Evolutionary conservation across 2,888 invertebrate species (phyloP).

Genomic region (Patella caerulea): DNA sequence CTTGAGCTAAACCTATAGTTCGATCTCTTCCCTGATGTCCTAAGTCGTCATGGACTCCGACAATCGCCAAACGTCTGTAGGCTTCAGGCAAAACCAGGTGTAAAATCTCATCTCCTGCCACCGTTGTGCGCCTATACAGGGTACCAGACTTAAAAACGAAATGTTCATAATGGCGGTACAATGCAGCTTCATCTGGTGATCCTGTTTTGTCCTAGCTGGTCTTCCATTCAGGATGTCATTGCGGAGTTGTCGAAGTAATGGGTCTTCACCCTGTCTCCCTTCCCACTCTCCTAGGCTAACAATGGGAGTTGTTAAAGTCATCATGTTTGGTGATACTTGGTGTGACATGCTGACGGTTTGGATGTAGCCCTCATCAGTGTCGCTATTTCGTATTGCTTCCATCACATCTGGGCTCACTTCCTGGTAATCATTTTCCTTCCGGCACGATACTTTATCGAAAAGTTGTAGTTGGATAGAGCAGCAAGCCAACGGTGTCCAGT

Average conservation of each 20-base stretch:
- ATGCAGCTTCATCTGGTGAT: not conserved
- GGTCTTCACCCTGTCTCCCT: no score
- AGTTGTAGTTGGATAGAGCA: conserved; percentile 17
- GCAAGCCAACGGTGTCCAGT: conserved; percentile 26
- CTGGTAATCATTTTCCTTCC: conserved; percentile 13
- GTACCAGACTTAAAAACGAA: conserved; percentile 12
- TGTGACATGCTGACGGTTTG: conserved; percentile 3
- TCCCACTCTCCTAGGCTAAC: no score
- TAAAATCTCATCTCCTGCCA: conserved; percentile 6
- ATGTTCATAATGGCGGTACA: conserved; percentile 10
- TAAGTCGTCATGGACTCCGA: conserved; percentile 16
- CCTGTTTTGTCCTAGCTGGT: not conserved
- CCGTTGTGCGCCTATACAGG: conserved; percentile 14
- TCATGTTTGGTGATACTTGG: not conserved
- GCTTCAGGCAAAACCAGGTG: conserved; percentile 18
- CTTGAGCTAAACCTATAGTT: not conserved
- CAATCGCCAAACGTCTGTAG: not conserved
- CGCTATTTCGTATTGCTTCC: not conserved
- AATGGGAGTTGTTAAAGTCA: not conserved
- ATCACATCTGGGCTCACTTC: conserved; percentile 31
- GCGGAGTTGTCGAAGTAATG: no score
- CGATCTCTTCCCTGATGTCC: conserved; percentile 24
- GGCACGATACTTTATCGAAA: conserved; percentile 24
- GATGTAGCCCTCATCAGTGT: not conserved
- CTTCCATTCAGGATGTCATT: no score